Conservation (phyloP, 2,113 vertebrate genomes). For the Etheostoma spectabile region DNA sequence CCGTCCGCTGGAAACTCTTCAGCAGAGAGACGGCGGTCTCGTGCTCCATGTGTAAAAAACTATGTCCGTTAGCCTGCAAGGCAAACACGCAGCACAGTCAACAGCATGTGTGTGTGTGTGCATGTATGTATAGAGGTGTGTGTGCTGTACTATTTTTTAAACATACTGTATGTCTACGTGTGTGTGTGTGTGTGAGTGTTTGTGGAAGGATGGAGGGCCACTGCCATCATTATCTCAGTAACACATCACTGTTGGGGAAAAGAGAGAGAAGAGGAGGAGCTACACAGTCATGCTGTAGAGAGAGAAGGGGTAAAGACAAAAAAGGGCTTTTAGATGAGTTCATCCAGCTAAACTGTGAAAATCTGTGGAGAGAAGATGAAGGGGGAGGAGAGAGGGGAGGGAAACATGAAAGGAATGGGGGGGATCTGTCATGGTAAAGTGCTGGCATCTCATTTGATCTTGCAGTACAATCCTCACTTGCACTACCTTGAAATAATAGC, state of each 20-base stretch:
- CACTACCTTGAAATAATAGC: background rate
- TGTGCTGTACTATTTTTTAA: constrained; percentile 60
- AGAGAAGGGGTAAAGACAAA: constrained; percentile 81
- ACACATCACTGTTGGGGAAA: constrained; percentile 84
- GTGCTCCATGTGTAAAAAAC: constrained; percentile 99
- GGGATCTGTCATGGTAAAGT: background rate
- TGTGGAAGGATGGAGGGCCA: constrained; percentile 76
- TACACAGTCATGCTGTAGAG: constrained; percentile 86
- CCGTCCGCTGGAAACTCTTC: constrained; percentile 99
- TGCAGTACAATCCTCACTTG: background rate
- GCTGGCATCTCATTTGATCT: constrained; percentile 20
- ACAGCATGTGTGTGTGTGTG: constrained; percentile 76
- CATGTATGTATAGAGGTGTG: constrained; percentile 58
- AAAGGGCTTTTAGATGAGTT: constrained; percentile 82
- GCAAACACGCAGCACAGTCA: constrained; percentile 84
- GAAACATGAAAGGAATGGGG: constrained; percentile 46
- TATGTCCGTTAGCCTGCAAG: constrained; percentile 98
- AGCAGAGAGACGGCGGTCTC: constrained; percentile 98
- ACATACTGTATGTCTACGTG: constrained; percentile 46
- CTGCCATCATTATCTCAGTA: constrained; percentile 85
- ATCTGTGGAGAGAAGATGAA: constrained; percentile 82
- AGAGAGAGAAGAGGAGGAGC: constrained; percentile 80
- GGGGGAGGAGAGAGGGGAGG: constrained; percentile 37
- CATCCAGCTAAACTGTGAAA: constrained; percentile 76
- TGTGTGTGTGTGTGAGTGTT: constrained; percentile 39